phyloP scores from a whole-genome alignment of 1,140 invertebrate species.

The Drosophila obscura region DNA sequence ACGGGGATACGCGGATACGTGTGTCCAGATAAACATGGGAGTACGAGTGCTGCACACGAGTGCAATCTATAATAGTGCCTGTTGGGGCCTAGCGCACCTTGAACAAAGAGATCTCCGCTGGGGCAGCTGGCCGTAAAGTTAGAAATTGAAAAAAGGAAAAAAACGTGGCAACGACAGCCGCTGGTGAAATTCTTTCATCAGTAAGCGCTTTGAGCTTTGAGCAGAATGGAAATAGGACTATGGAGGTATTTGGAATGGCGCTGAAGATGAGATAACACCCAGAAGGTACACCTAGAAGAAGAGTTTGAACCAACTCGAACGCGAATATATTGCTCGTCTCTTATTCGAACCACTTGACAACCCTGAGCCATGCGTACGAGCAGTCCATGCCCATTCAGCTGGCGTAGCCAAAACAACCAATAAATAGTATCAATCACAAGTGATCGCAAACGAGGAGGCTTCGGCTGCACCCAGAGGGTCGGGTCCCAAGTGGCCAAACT shows the following conservation, averaged over 20 bases:
- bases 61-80: conserved; percentile 65
- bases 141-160: conserved; percentile 69
- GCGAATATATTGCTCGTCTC: not conserved
- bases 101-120: conserved; percentile 22
- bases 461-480: conserved; percentile 55
- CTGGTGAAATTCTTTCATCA: conserved; percentile 77
- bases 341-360: conserved; percentile 8
- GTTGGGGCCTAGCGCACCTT: conserved; percentile 1
- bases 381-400: conserved; percentile 22
- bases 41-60: conserved; percentile 17
- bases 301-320: not conserved
- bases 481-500: conserved; percentile 68
- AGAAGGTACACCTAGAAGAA: not conserved
- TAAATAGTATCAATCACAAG: conserved; percentile 80
- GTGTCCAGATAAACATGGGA: conserved; percentile 58
- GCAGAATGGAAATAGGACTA: conserved; percentile 7
- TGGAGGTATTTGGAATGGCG: not conserved
- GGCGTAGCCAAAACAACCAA: conserved; percentile 65
- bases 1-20: conserved; percentile 51
- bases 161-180: conserved; percentile 47
- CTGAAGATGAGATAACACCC: not conserved
- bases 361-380: conserved; percentile 28
- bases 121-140: conserved; percentile 26
- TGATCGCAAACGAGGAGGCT: conserved; percentile 74
- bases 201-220: conserved; percentile 17